Base-by-base conservation (phyloP, 2,888 invertebrate species). In the Campoplex capitator region DNA sequence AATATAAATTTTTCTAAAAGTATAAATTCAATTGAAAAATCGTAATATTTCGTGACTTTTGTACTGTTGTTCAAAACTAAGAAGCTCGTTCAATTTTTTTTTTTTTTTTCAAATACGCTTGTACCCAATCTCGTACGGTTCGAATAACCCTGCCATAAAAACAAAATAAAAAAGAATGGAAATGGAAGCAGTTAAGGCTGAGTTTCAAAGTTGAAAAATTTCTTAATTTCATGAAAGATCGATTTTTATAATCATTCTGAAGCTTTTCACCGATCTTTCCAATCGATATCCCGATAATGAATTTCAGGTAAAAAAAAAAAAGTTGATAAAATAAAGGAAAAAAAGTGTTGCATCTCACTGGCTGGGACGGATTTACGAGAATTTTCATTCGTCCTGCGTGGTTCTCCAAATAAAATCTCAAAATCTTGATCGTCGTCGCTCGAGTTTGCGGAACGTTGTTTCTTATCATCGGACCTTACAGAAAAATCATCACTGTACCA, bases 401-500 rank as follows among this genome's bases (percentile, higher is more conserved):
- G 51, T 48, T 83, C 54, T 16, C 28, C 76, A 51, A 79, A 62
- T 16, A 62, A 32, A 56, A 58, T 51, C 11, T 48, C 75, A 48
- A 80, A 83, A 42, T 86, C 77, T 13, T 58, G 82, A 28, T 65
- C 74, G 42, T 62, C 75, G 71, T 76, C 76, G n/a, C 45, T 74
- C 56, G 73, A 82, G 35, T 83, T 75, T 11, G 28, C 79, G 67
- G 83, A 83, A 54, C 67, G 65, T 48, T 51, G 76, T 76, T 77
- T 85, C 32, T 90, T 88, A 56, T 85, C 88, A 67, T 87, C 88
- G 23, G 88, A 87, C 70, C 87, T 87, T 58, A 75, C 83, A 56
- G 85, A 62, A 48, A 87, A 78, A 45, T 79, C 88, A 86, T 90
- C 89, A 83, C 91, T 91, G 86, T 68, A 88, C 91, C 91, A 91